These are phyloP conservation scores for Plectropomus leopardus DNA, from an alignment of 2,113 vertebrate species.

Conservation along the genomic window DNA sequence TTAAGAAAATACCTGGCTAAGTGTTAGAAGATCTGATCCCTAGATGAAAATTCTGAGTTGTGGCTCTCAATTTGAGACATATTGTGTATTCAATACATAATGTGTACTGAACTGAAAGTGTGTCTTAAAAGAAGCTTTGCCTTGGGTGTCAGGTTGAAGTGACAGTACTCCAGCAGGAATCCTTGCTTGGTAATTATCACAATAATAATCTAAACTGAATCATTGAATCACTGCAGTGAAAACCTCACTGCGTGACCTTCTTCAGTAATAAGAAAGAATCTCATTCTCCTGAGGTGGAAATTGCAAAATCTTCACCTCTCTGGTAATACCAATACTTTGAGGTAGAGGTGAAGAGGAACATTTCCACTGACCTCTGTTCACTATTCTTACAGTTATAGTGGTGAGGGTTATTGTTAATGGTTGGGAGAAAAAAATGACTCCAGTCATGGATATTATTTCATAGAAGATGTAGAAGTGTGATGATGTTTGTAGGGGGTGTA, in stretches of 20 bases:
- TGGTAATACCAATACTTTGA: slow-evolving; percentile 35
- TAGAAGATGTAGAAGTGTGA: slow-evolving; percentile 9
- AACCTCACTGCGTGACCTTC: slow-evolving; percentile 24
- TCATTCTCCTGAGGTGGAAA: slow-evolving; percentile 39
- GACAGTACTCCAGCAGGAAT: slow-evolving; percentile 17
- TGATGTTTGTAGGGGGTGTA: background rate
- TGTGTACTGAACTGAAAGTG: background rate
- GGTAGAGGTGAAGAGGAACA: slow-evolving; percentile 24
- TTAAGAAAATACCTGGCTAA: slow-evolving; percentile 11
- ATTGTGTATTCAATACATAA: slow-evolving; percentile 13
- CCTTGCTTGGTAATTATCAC: background rate
- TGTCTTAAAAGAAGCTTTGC: slow-evolving; percentile 11
- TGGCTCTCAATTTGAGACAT: slow-evolving; percentile 1
- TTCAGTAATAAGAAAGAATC: background rate
- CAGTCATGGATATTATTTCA: slow-evolving; percentile 27
- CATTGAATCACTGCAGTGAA: slow-evolving; percentile 9
- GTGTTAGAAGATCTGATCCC: background rate
- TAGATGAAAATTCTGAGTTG: background rate
- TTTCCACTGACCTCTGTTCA: slow-evolving; percentile 20
- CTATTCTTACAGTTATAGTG: slow-evolving; percentile 7
- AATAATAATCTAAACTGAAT: slow-evolving; percentile 42
- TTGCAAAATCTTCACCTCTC: slow-evolving; percentile 36
- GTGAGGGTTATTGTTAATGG: slow-evolving; percentile 12
- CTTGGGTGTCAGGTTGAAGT: slow-evolving; percentile 29
- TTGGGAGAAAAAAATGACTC: slow-evolving; percentile 12